Evolutionary conservation across 2,888 invertebrate genomes (phyloP), one percentile per base, ranked within the genome.

Genomic region (Euplexia lucipara): DNA sequence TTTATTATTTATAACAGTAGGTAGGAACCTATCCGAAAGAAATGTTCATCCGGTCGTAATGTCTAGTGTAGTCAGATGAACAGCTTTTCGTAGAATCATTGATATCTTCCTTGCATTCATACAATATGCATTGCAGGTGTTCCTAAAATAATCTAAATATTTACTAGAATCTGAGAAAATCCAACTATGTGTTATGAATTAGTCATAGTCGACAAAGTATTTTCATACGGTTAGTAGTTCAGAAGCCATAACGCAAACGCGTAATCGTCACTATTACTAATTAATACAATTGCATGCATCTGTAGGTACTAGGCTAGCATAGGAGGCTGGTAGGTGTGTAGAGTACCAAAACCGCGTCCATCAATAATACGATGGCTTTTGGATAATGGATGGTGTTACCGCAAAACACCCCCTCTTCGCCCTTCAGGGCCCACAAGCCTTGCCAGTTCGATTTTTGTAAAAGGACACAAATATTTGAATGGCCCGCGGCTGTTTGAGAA

Each of bases 1-100:
- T 65, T 70, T 75, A n/a, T 75, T 75, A 45, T 70, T 70, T 48
- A 57, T 68, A 73, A 70, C 48, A 35, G 41, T 49, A 70, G 35
- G 60, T 32, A 60, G 65, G 70, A 56, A n/a, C n/a, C n/a, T n/a
- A n/a, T n/a, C n/a, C 26, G 26, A 26, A 26, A 3, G 5, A 26
- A 26, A 2, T 26, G 26, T 26, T 26, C 26, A 26, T 26, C 26
- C 26, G 26, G 5, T 5, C 26, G 2, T 26, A 26, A 2, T 26
- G 26, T 5, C 26, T 22, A 42, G 37, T 26, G 45, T 32, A 42
- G 45, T 48, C 14, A 59, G 48, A 39, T 53, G 59, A 75, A 37
- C 41, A 57, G 42, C 39, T 65, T 70, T 52, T 49, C 20, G n/a
- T 10, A 37, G 54, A 34, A 45, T 51, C 22, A 20, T 49, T 44